A percentile compares a stretch with the other conserved stretches of the same genome.
These are phyloP conservation scores for Podiceps cristatus DNA, from an alignment of 2,113 vertebrate species.

Conservation along the genomic window DNA sequence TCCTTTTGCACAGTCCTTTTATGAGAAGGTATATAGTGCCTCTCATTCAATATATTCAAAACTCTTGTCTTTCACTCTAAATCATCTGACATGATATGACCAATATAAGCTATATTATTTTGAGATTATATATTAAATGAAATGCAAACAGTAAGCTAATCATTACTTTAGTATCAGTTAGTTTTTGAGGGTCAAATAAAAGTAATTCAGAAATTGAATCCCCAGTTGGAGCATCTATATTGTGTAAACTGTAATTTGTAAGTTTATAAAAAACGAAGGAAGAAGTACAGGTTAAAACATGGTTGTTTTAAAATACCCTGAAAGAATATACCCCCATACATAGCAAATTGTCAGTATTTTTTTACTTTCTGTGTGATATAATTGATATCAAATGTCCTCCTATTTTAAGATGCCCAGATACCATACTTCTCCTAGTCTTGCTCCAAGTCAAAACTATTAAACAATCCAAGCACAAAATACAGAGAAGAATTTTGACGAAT, in stretches of 20 bases:
- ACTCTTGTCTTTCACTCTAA: background rate
- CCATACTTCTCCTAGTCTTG: background rate
- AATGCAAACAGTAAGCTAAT: constrained; percentile 41
- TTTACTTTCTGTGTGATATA: background rate
- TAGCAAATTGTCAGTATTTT: background rate
- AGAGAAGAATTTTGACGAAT: background rate
- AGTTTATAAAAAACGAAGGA: background rate
- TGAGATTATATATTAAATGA: background rate
- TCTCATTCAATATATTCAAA: background rate
- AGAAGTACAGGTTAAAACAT: background rate
- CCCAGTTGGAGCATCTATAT: background rate
- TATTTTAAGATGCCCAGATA: background rate
- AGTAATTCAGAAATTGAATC: background rate
- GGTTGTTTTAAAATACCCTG: background rate
- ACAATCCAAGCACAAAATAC: background rate
- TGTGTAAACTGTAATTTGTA: background rate
- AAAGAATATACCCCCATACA: background rate
- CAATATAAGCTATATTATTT: background rate
- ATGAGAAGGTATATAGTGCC: background rate
- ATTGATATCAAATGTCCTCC: background rate
- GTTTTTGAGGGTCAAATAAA: constrained; percentile 36
- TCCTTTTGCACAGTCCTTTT: constrained; percentile 43
- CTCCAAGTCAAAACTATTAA: background rate
- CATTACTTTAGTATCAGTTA: constrained; percentile 32
- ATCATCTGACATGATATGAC: background rate